Percentiles rank a stretch among this genome's conserved stretches.
Evolutionary conservation across 2,113 vertebrate genomes (phyloP).

Genomic region (Mandrillus leucophaeus): DNA sequence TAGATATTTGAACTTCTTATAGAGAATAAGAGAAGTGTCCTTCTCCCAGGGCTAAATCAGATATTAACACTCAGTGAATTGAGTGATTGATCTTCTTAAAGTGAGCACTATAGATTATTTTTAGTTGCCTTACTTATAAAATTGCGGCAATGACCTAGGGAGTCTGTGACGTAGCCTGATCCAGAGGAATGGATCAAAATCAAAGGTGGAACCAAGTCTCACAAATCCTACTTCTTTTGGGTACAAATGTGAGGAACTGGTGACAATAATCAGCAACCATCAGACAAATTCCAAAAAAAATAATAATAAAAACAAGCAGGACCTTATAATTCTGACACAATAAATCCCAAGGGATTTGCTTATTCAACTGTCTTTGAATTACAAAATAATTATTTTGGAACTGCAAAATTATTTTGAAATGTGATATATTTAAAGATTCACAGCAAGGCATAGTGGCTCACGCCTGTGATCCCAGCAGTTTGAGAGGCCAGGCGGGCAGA

Average conservation of each 20-base stretch:
- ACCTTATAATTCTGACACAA: not conserved
- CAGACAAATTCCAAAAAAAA: not conserved
- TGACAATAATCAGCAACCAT: not conserved
- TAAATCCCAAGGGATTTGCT: not conserved
- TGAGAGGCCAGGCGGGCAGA: too few species aligned
- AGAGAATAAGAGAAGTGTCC: not conserved
- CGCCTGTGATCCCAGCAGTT: too few species aligned
- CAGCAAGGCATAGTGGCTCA: too few species aligned
- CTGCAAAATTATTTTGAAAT: not conserved
- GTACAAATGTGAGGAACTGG: not conserved
- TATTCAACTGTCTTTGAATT: not conserved
- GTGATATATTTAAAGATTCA: not conserved
- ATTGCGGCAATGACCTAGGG: not conserved
- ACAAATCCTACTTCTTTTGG: not conserved
- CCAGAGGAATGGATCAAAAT: not conserved
- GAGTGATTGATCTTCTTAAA: not conserved
- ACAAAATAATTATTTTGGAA: constrained; percentile 4
- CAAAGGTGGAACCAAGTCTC: not conserved
- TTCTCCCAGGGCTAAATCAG: not conserved
- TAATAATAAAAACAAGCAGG: not conserved
- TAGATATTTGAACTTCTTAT: not conserved
- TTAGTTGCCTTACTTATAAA: not conserved
- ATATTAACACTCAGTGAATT: not conserved
- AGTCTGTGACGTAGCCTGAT: not conserved
- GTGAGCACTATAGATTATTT: not conserved